Conservation (phyloP, 2,888 invertebrate genomes). For the Orthonevra nobilis region DNA sequence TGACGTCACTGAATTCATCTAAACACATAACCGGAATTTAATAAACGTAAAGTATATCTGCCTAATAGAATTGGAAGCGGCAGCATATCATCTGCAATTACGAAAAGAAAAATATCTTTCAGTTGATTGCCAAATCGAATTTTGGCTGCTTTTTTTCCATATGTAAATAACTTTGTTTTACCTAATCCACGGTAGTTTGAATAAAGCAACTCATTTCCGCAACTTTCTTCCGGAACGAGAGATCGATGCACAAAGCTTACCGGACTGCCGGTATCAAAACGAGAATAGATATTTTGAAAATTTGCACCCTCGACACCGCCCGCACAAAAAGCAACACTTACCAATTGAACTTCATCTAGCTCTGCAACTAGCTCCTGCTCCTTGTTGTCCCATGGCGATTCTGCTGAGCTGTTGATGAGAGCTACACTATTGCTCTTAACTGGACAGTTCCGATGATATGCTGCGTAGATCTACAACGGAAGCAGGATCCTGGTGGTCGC, state of each 20-base stretch:
- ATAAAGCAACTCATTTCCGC: neutral
- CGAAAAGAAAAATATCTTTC: conserved; percentile 11
- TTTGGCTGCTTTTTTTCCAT: conserved; percentile 2
- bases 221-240: conserved; percentile 6
- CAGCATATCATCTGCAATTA: conserved; percentile 22
- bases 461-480: conserved; percentile 31
- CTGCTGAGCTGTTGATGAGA: neutral
- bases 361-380: neutral
- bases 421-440: neutral
- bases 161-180: conserved; percentile 16
- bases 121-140: conserved; percentile 15
- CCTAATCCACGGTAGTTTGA: conserved; percentile 19
- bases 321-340: conserved; percentile 11
- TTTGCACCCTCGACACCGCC: conserved; percentile 10
- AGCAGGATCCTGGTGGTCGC: too few relatives aligned
- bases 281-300: conserved; percentile 6
- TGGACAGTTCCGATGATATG: conserved; percentile 26
- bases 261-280: conserved; percentile 27
- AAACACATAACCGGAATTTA: conserved; percentile 16
- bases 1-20: conserved; percentile 20
- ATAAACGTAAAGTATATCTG: conserved; percentile 9
- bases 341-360: conserved; percentile 3
- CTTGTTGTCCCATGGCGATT: neutral
- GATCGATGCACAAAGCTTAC: conserved; percentile 23
- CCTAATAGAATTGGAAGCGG: conserved; percentile 19